Percentiles rank a stretch among this genome's conserved stretches.
These are phyloP conservation scores for Plutella xylostella DNA, from an alignment of 2,888 invertebrate species.

Conservation along the genomic window DNA sequence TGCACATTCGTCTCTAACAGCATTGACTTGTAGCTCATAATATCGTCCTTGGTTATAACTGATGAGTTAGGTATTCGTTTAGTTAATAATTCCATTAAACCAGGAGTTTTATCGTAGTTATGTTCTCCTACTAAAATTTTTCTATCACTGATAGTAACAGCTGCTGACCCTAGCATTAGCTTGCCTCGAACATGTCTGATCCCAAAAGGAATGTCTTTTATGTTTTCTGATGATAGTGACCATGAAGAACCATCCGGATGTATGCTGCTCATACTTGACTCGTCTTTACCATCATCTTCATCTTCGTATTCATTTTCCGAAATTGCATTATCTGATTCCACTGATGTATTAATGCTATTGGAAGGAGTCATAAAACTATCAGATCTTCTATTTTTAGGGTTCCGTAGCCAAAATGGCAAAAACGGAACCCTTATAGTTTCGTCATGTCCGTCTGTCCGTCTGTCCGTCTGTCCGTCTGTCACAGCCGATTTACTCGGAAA, in stretches of 20 bases:
- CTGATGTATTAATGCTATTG: background rate
- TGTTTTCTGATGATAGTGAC: background rate
- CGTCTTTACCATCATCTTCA: background rate
- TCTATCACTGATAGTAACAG: background rate
- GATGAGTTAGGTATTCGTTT: background rate
- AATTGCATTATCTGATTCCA: background rate
- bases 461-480: too few species aligned
- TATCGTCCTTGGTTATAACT: background rate
- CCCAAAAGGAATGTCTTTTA: slow-evolving; percentile 3
- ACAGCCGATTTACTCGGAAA: too few species aligned
- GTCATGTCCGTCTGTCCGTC: too few species aligned
- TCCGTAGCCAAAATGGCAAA: too few species aligned
- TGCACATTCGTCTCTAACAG: slow-evolving; percentile 13
- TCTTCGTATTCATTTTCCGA: background rate
- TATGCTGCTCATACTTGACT: background rate
- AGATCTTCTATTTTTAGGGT: background rate
- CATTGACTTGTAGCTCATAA: background rate
- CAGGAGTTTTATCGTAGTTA: background rate
- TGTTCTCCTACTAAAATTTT: background rate
- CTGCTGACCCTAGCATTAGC: background rate
- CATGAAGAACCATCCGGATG: background rate
- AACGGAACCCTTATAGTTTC: too few species aligned
- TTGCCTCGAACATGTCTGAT: background rate
- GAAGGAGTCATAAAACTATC: background rate
- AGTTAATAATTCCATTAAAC: slow-evolving; percentile 1